Conservation (phyloP, 1,140 invertebrate species). For the Cylas formicarius region DNA sequence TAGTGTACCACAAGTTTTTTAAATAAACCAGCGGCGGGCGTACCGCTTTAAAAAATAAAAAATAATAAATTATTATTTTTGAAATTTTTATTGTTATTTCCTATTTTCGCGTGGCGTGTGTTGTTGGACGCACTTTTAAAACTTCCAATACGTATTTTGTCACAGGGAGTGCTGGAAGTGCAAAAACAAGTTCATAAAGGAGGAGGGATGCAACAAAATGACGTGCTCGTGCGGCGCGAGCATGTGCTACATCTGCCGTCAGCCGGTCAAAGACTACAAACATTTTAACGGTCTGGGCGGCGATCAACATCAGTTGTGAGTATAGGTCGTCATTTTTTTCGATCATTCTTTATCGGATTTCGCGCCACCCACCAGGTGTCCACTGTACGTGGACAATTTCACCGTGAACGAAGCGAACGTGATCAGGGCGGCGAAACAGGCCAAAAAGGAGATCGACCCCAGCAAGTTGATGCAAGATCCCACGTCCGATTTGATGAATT, state of each 20-base stretch:
- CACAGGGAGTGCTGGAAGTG: constrained; percentile 54
- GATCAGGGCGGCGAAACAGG: constrained; percentile 24
- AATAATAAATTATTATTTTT: too few relatives aligned
- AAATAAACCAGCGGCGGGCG: not conserved
- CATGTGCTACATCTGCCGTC: constrained; percentile 63
- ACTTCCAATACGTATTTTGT: too few relatives aligned
- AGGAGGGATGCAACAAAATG: constrained; percentile 65
- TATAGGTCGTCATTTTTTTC: constrained; percentile 11
- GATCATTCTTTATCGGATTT: constrained; percentile 3
- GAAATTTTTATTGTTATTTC: constrained; percentile 4
- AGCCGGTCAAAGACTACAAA: constrained; percentile 50
- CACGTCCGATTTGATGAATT: constrained; percentile 18
- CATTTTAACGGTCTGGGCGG: constrained; percentile 52
- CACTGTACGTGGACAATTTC: constrained; percentile 31
- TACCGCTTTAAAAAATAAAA: not conserved
- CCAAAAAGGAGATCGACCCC: constrained; percentile 33
- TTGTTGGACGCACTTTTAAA: too few relatives aligned
- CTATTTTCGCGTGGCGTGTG: too few relatives aligned
- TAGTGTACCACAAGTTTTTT: too few relatives aligned
- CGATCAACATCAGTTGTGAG: constrained; percentile 28
- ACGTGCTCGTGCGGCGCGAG: constrained; percentile 57
- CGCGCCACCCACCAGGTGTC: constrained; percentile 30
- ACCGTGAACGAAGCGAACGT: constrained; percentile 26
- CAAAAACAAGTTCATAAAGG: constrained; percentile 53
- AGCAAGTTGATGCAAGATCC: constrained; percentile 34